phyloP scores from a whole-genome alignment of 2,888 invertebrate species.

The Cantharis rufa region DNA sequence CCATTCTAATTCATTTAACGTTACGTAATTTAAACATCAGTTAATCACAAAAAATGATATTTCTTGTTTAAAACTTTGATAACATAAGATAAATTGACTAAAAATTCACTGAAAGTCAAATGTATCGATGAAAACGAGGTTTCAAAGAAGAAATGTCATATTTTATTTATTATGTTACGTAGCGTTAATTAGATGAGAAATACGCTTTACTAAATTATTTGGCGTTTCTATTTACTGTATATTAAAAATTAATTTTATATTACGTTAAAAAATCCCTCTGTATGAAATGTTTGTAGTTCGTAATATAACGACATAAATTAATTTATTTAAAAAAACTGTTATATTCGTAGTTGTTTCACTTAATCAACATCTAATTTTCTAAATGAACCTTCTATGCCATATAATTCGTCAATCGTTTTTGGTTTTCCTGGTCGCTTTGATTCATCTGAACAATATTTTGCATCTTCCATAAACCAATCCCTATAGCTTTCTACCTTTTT shows the following conservation, averaged over 20 bases:
- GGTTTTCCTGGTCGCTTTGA: constrained; percentile 59
- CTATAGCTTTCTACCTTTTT: constrained; percentile 58
- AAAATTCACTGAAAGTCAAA: no score
- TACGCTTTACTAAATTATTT: not conserved
- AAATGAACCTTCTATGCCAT: constrained; percentile 62
- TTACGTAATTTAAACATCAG: no score
- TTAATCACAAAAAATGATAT: no score
- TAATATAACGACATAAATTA: not conserved
- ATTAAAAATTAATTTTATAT: not conserved
- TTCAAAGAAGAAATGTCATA: no score
- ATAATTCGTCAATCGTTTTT: constrained; percentile 59
- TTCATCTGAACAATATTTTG: constrained; percentile 58
- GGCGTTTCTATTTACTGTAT: not conserved
- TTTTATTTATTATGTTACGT: no score
- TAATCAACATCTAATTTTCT: constrained; percentile 59
- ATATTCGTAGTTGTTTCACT: not conserved
- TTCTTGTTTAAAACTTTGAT: no score
- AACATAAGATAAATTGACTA: no score
- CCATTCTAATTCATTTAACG: no score
- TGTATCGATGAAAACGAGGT: no score
- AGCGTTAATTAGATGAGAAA: no score
- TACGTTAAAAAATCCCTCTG: not conserved
- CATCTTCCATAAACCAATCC: constrained; percentile 60
- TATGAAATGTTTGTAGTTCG: not conserved
- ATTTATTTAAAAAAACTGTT: not conserved